Evolutionary conservation across 1,140 invertebrate genomes (phyloP).

Genomic region (Tetragonula clypearis): DNA sequence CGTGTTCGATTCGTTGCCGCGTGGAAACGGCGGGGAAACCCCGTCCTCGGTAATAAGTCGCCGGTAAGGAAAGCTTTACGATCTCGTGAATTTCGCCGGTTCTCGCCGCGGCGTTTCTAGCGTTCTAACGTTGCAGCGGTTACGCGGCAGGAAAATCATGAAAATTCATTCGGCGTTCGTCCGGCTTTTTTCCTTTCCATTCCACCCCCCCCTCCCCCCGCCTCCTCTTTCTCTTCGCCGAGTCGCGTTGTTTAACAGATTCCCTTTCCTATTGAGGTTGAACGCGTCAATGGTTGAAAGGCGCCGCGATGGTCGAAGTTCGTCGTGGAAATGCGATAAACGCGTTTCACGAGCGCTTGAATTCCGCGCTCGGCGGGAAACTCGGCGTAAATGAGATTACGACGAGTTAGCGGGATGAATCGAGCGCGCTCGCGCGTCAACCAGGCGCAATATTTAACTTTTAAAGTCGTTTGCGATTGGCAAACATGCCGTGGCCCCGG

Average conservation of each 20-base stretch:
- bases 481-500: slow-evolving; percentile 18
- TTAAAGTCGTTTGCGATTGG: slow-evolving; percentile 37
- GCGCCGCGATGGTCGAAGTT: neutral
- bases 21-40: neutral
- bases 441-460: slow-evolving; percentile 42
- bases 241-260: neutral
- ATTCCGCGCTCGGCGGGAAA: slow-evolving; percentile 2
- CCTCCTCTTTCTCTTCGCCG: no score
- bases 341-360: slow-evolving; percentile 23
- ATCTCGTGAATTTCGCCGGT: slow-evolving; percentile 1
- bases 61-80: slow-evolving; percentile 8
- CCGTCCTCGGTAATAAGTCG: neutral
- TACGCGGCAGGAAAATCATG: neutral
- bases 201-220: neutral
- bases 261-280: neutral
- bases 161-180: neutral
- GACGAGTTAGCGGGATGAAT: slow-evolving; percentile 32
- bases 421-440: neutral
- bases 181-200: neutral
- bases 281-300: neutral
- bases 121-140: neutral
- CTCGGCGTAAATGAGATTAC: slow-evolving; percentile 23
- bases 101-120: neutral
- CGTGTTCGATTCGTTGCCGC: slow-evolving; percentile 45
- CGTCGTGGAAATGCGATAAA: neutral